phyloP scores from a whole-genome alignment of 2,888 invertebrate species.

The Agonopterix subpropinquella region DNA sequence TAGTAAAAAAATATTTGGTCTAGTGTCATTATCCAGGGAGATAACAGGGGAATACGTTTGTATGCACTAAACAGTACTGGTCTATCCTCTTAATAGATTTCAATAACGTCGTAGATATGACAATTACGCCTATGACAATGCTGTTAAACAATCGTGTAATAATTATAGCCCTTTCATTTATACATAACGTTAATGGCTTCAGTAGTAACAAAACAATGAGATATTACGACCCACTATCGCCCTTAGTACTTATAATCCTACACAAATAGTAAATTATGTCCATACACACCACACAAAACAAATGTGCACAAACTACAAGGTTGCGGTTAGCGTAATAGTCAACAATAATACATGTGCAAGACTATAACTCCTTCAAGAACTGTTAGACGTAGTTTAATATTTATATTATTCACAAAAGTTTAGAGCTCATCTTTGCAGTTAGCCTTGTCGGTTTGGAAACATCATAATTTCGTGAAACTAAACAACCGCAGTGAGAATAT shows the following conservation, averaged over 20 bases:
- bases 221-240: constrained; percentile 50
- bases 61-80: too few relatives aligned
- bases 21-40: too few relatives aligned
- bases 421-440: background rate
- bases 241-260: background rate
- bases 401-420: background rate
- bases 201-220: constrained; percentile 60
- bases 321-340: constrained; percentile 37
- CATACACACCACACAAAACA: constrained; percentile 54
- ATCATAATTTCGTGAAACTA: background rate
- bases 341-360: constrained; percentile 26
- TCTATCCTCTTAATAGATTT: too few relatives aligned
- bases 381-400: background rate
- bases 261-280: constrained; percentile 34
- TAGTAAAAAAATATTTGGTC: too few relatives aligned
- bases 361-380: background rate
- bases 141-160: constrained; percentile 38
- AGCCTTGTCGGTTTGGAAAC: background rate
- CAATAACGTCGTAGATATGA: background rate
- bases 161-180: constrained; percentile 40
- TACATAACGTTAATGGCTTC: constrained; percentile 37
- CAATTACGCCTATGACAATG: constrained; percentile 24
- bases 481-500: background rate
- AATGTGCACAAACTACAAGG: constrained; percentile 55
- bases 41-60: too few relatives aligned